phyloP scores from a whole-genome alignment of 2,888 invertebrate genomes.

The Diarsia dahlii region DNA sequence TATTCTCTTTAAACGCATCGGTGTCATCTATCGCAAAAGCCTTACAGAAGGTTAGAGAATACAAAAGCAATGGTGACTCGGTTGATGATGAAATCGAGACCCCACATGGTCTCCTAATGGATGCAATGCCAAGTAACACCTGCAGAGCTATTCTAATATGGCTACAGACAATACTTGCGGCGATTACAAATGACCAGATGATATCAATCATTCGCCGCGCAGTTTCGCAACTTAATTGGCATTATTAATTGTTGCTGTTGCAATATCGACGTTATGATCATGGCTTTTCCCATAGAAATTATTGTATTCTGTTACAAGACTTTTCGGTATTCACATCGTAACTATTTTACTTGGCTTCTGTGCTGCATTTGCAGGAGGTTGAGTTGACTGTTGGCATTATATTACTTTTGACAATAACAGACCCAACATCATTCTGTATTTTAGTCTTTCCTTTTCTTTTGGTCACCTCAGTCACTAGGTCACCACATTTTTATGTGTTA shows the following conservation, averaged over 20 bases:
- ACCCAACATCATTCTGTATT: background rate
- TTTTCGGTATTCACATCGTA: background rate
- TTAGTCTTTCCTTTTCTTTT: too few species aligned
- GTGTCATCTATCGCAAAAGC: slow-evolving; percentile 23
- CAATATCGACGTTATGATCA: slow-evolving; percentile 61
- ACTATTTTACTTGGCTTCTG: background rate
- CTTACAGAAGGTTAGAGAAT: slow-evolving; percentile 24
- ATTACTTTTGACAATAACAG: background rate
- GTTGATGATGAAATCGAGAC: slow-evolving; percentile 58
- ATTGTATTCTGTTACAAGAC: slow-evolving; percentile 9
- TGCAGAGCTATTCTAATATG: slow-evolving; percentile 57
- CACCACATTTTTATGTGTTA: too few species aligned
- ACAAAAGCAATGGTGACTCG: slow-evolving; percentile 39
- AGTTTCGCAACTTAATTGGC: slow-evolving; percentile 71
- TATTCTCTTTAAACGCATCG: background rate
- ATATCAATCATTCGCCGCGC: slow-evolving; percentile 64
- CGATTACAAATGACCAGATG: slow-evolving; percentile 63
- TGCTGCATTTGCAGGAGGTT: background rate
- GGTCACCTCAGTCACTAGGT: too few species aligned
- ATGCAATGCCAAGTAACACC: slow-evolving; percentile 58
- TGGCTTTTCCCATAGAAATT: slow-evolving; percentile 54
- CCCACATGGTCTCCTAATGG: slow-evolving; percentile 51
- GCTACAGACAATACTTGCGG: slow-evolving; percentile 59
- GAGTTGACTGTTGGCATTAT: background rate
- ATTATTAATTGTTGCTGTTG: slow-evolving; percentile 67